Conservation (phyloP, 2,113 vertebrate genomes). For the Apodemus speciosus region DNA sequence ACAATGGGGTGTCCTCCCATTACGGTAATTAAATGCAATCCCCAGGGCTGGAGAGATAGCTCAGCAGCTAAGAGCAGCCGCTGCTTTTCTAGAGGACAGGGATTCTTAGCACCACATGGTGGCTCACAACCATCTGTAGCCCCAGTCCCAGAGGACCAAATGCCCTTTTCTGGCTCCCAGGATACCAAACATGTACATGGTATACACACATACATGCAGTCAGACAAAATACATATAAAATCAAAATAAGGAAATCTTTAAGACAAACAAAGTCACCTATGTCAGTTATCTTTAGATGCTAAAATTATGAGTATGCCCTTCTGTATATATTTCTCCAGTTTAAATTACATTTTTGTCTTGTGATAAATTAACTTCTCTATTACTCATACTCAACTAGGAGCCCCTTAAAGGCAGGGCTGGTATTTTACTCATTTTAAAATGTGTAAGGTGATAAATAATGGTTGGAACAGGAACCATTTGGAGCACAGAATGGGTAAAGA, state of each 20-base stretch:
- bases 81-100: not conserved
- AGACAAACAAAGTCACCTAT: not conserved
- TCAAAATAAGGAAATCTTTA: not conserved
- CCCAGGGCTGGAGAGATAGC: not conserved
- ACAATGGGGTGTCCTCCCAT: not conserved
- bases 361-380: not conserved
- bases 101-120: not conserved
- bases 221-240: not conserved
- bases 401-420: not conserved
- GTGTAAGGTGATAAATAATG: not conserved
- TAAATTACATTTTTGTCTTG: constrained; percentile 14
- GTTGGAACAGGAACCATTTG: not conserved
- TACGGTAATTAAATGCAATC: not conserved
- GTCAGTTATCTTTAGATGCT: not conserved
- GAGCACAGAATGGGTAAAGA: not conserved
- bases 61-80: not conserved
- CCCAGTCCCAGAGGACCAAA: not conserved
- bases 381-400: not conserved
- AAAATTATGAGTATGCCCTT: constrained; percentile 14
- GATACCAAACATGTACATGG: not conserved
- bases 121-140: not conserved
- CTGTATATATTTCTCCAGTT: constrained; percentile 15
- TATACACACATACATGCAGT: not conserved
- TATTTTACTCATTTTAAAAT: not conserved
- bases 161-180: not conserved